A percentile compares a stretch with the other conserved stretches of the same genome.
These are phyloP conservation scores for Centropus unirufus DNA, from an alignment of 2,113 vertebrate genomes.

Conservation along the genomic window DNA sequence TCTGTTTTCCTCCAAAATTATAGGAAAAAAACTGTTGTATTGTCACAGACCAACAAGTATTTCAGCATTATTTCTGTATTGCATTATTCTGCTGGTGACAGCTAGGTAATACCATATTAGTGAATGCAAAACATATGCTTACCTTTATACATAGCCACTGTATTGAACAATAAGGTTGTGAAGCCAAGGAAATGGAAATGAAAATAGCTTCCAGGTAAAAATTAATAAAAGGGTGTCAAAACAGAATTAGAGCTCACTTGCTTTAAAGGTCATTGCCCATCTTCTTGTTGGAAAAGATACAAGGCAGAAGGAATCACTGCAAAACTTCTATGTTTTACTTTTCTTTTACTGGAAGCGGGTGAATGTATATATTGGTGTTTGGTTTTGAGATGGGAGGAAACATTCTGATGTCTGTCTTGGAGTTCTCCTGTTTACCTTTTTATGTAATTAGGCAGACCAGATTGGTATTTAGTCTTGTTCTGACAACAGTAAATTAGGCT, in stretches of 20 bases:
- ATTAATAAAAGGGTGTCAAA: constrained; percentile 40
- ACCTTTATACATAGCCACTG: not conserved
- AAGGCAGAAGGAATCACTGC: not conserved
- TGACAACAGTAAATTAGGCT: constrained; percentile 81
- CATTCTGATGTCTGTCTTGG: constrained; percentile 20
- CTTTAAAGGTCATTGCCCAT: constrained; percentile 53
- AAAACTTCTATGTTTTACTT: constrained; percentile 32
- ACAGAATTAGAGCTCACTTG: not conserved
- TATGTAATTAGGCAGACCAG: constrained; percentile 72
- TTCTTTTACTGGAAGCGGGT: not conserved
- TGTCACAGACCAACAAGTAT: not conserved
- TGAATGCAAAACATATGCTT: constrained; percentile 29
- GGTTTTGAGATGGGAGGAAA: not conserved
- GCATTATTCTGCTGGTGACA: not conserved
- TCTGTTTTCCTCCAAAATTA: not conserved
- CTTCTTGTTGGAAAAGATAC: not conserved
- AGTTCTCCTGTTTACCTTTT: constrained; percentile 73
- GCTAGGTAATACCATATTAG: not conserved
- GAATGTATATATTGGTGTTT: no score
- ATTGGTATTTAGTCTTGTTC: constrained; percentile 81
- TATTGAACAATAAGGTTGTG: constrained; percentile 14
- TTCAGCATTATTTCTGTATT: not conserved
- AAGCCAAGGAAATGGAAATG: constrained; percentile 41
- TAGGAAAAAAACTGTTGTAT: not conserved
- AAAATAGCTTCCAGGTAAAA: constrained; percentile 20